These are phyloP conservation scores for Chelonia mydas DNA, from an alignment of 2,797 vertebrate genomes.

Conservation along the genomic window DNA sequence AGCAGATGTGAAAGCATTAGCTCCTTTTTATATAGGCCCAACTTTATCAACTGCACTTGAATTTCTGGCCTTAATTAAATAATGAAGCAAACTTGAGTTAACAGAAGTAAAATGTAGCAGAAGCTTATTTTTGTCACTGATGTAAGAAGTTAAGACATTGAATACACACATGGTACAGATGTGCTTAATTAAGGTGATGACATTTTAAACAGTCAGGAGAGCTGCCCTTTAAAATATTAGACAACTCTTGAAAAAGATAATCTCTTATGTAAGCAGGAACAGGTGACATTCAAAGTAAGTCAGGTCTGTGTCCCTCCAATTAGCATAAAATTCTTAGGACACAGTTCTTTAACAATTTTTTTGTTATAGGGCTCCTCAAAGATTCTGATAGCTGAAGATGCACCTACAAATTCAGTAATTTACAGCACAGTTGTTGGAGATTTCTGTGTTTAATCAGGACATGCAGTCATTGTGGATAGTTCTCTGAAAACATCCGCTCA, in stretches of 20 bases:
- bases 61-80: not conserved
- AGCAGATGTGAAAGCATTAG: not conserved
- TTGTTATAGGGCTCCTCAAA: not conserved
- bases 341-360: not conserved
- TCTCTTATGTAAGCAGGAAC: not conserved
- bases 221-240: not conserved
- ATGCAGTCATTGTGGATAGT: not conserved
- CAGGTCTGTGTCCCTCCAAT: not conserved
- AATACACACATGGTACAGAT: not conserved
- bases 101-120: not conserved
- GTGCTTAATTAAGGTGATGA: not conserved
- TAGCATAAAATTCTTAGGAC: not conserved
- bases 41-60: not conserved
- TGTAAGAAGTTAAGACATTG: not conserved
- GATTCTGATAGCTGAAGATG: not conserved
- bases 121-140: not conserved
- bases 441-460: not conserved
- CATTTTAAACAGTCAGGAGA: not conserved
- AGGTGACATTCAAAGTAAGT: not conserved
- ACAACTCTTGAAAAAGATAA: not conserved
- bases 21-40: constrained; percentile 2
- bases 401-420: not conserved
- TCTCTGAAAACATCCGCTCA: too few species aligned
- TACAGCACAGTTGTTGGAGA: not conserved
- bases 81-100: not conserved